These are phyloP conservation scores for Acleris cristana DNA, from an alignment of 2,888 invertebrate genomes.

Conservation along the genomic window DNA sequence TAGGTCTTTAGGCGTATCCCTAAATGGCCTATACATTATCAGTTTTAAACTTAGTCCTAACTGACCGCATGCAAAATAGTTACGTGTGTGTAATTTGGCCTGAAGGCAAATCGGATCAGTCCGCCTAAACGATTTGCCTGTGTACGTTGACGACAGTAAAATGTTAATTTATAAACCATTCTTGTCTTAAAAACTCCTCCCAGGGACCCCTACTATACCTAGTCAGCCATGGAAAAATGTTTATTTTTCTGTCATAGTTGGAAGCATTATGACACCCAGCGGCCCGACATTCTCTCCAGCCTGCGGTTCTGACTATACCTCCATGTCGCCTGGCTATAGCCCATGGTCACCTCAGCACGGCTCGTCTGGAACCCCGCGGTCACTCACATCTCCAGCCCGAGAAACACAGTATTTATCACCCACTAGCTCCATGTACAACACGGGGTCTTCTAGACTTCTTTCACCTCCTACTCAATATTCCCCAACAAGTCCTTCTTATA, in stretches of 20 bases:
- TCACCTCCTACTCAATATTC: slow-evolving; percentile 89
- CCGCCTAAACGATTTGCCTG: no score
- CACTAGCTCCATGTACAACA: slow-evolving; percentile 80
- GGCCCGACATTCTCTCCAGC: slow-evolving; percentile 99
- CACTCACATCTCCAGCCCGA: slow-evolving; percentile 86
- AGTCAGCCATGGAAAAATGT: no score
- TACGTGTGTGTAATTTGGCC: no score
- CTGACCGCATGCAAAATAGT: no score
- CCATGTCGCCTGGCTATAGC: slow-evolving; percentile 93
- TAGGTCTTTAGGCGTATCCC: no score
- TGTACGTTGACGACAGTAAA: no score
- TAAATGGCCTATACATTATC: no score
- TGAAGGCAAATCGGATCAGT: no score
- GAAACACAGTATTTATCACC: slow-evolving; percentile 79
- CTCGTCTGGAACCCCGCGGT: slow-evolving; percentile 93
- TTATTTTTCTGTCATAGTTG: slow-evolving; percentile 77
- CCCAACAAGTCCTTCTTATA: slow-evolving; percentile 88
- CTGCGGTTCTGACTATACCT: slow-evolving; percentile 96
- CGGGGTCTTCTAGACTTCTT: slow-evolving; percentile 87
- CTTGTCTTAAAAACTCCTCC: no score
- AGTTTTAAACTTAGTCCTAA: no score
- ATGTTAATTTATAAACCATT: no score
- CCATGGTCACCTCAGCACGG: slow-evolving; percentile 91
- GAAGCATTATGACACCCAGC: slow-evolving; percentile 98
- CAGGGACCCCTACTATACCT: no score